Evolutionary conservation across 2,888 invertebrate species (phyloP).

Genomic region (Calliopum simillimum): DNA sequence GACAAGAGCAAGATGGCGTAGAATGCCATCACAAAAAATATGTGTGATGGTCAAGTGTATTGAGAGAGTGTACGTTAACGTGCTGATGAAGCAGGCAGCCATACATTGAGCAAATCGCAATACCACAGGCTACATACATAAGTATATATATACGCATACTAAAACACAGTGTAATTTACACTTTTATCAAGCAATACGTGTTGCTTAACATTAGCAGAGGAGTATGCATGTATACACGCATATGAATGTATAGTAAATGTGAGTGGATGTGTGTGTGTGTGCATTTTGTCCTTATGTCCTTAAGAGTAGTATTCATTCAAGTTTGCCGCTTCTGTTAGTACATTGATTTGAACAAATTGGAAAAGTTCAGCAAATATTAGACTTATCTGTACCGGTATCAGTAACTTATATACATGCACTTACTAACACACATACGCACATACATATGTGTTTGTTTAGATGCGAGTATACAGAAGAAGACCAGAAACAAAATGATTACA

Average conservation of each 20-base stretch:
- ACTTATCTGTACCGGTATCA: conserved; percentile 10
- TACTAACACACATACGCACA: conserved; percentile 3
- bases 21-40: background rate
- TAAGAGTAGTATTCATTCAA: conserved; percentile 5
- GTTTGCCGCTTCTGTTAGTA: conserved; percentile 1
- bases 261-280: background rate
- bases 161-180: background rate
- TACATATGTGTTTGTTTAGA: background rate
- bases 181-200: background rate
- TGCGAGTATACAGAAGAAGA: no score
- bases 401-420: background rate
- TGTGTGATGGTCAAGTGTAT: conserved; percentile 23
- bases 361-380: conserved; percentile 30
- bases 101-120: background rate
- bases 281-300: background rate
- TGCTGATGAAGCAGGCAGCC: background rate
- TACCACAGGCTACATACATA: background rate
- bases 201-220: background rate
- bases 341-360: conserved; percentile 35
- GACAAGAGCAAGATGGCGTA: no score
- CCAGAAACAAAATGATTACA: no score
- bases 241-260: background rate
- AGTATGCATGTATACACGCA: background rate
- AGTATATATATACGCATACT: no score
- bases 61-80: background rate